phyloP scores from a whole-genome alignment of 2,113 vertebrate genomes.

The Nanorana parkeri region DNA sequence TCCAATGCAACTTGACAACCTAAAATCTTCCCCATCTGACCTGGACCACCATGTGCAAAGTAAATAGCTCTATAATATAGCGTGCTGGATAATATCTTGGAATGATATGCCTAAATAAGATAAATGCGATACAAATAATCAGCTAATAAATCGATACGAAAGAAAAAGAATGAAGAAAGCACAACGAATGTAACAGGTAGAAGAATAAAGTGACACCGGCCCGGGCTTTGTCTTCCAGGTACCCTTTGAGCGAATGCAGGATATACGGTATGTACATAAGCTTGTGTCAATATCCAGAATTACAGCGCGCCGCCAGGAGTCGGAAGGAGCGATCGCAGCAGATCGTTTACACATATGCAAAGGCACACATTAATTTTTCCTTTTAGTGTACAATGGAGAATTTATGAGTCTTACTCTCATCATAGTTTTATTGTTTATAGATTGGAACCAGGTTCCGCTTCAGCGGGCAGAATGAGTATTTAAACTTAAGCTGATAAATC shows the following conservation, averaged over 20 bases:
- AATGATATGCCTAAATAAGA: no score
- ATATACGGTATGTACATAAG: background rate
- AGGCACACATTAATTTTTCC: background rate
- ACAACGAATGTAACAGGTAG: background rate
- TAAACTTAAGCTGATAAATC: conserved; percentile 41
- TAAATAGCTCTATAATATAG: no score
- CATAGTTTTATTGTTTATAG: conserved; percentile 38
- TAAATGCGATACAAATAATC: no score
- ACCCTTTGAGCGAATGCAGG: background rate
- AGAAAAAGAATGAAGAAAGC: background rate
- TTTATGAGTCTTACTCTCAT: conserved; percentile 34
- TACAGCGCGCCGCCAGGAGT: background rate
- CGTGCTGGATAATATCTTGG: no score
- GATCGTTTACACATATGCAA: conserved; percentile 22
- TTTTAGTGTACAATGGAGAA: conserved; percentile 36
- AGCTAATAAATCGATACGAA: no score
- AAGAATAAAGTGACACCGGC: background rate
- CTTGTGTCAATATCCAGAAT: conserved; percentile 16
- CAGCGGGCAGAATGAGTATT: conserved; percentile 10
- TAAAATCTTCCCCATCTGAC: no score
- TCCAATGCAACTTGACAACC: no score
- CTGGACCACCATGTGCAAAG: no score
- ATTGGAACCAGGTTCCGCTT: conserved; percentile 28
- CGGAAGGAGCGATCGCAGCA: conserved; percentile 9
- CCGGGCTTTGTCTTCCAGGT: background rate